Base-by-base conservation (phyloP, 1,140 invertebrate species). In the Choristoneura fumiferana region DNA sequence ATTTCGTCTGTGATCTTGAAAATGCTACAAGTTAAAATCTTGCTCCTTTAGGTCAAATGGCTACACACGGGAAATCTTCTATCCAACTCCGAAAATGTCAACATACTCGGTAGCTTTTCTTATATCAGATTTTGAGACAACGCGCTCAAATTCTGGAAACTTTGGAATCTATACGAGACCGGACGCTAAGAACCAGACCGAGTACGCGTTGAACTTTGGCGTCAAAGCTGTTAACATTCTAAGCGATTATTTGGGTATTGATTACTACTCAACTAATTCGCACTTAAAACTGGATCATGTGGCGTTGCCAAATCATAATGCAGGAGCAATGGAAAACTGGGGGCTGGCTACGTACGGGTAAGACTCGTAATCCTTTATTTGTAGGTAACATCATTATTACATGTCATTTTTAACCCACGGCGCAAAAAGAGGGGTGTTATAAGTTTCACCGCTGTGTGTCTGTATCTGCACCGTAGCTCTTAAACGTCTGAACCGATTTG, bases 91-190 rank as follows among this genome's bases (percentile, higher is more conserved):
- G 0, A 90, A 85, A 35, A 97, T 97, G 96, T 95, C 95, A 0
- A 95, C 96, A 0, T 97, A 97, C 63, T 81, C 97, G 0, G 90
- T 97, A 0, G 96, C 96, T 0, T 95, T 96, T 71, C 90, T 95
- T 29, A 92, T 97, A 22, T 90, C 89, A 5, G 82, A 90, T 57
- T 85, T 87, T 35, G 69, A 81, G 65, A 72, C 72, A 8, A 71
- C 61, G n/a, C 18, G 58, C 5, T 64, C 36, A 8, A 53, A 74
- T 0, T 61, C 69, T 0, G 91, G 90, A 35, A 90, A 92, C 0
- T 91, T 94, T 37, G 83, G 83, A 18, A 92, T 98, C 5, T 95
- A 94, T 76, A 93, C 94, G 0, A 91, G 94, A 45, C 91, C 92
- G n/a, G 93, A 94, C 61, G 94, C 93, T 34, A 91, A 92, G 22